phyloP scores from a whole-genome alignment of 2,113 vertebrate genomes.

The Cyanoderma ruficeps region DNA sequence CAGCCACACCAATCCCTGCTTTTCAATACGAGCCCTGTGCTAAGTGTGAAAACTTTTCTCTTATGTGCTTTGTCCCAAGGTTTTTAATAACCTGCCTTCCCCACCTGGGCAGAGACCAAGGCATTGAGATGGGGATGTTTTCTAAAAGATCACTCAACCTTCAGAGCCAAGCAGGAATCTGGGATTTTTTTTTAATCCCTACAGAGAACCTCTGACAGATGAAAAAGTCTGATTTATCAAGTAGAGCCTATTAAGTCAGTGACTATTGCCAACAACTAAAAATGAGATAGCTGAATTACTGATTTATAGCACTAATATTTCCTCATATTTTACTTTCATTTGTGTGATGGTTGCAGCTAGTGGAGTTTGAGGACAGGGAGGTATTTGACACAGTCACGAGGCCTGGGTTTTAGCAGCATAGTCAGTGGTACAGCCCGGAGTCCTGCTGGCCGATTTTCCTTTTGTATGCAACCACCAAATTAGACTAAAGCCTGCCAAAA shows the following conservation, averaged over 20 bases:
- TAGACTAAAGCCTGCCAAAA: conserved; percentile 7
- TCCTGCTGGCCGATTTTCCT: neutral
- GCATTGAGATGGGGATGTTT: neutral
- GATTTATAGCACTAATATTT: neutral
- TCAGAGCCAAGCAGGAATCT: neutral
- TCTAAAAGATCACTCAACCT: neutral
- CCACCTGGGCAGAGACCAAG: neutral
- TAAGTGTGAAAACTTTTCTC: neutral
- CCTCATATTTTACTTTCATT: neutral
- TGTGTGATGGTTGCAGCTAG: neutral
- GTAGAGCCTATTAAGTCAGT: neutral
- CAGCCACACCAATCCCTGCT: too few relatives aligned
- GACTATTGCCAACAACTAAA: neutral
- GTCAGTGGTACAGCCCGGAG: neutral
- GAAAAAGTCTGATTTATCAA: neutral
- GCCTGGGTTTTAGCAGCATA: neutral
- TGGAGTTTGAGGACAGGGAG: neutral
- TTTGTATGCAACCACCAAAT: neutral
- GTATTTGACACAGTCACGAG: neutral
- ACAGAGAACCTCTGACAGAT: neutral
- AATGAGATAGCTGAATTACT: neutral
- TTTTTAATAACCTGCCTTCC: neutral
- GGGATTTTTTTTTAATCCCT: neutral
- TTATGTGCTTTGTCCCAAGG: neutral
- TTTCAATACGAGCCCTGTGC: neutral